phyloP scores from a whole-genome alignment of 2,113 vertebrate genomes.

The Megaleporinus macrocephalus region DNA sequence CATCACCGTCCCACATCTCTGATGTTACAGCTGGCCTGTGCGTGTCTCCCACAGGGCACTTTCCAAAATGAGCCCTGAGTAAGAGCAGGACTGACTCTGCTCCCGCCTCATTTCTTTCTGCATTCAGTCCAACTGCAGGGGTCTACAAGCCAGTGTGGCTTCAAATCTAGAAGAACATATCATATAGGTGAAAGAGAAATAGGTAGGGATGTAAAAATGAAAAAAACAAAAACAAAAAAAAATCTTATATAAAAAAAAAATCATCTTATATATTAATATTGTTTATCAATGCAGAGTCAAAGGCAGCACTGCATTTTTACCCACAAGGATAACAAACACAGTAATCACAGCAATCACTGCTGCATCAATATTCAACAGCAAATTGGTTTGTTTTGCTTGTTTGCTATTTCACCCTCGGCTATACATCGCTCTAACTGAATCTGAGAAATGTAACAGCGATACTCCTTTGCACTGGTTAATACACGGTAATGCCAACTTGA shows the following conservation, averaged over 20 bases:
- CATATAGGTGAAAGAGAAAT: not conserved
- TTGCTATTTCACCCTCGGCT: slow-evolving; percentile 19
- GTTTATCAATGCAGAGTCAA: not conserved
- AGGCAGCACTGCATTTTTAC: not conserved
- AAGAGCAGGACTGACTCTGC: not conserved
- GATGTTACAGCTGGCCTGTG: slow-evolving; percentile 55
- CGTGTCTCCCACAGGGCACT: slow-evolving; percentile 42
- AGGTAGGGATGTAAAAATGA: not conserved
- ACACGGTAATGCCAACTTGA: not conserved
- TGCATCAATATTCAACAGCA: slow-evolving; percentile 5
- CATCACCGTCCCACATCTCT: slow-evolving; percentile 38
- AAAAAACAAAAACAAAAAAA: no score
- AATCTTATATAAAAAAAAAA: no score
- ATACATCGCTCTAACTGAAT: not conserved
- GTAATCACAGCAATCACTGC: slow-evolving; percentile 7
- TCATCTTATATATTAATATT: not conserved
- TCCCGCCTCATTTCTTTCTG: not conserved
- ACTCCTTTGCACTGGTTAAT: not conserved
- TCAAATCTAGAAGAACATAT: not conserved
- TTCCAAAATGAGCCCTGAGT: slow-evolving; percentile 37
- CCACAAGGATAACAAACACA: not conserved
- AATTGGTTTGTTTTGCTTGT: not conserved
- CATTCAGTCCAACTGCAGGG: not conserved
- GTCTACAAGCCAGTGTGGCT: not conserved
- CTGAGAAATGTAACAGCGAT: not conserved